These are phyloP conservation scores for Arizona elegans DNA, from an alignment of 2,113 vertebrate species.

Conservation along the genomic window DNA sequence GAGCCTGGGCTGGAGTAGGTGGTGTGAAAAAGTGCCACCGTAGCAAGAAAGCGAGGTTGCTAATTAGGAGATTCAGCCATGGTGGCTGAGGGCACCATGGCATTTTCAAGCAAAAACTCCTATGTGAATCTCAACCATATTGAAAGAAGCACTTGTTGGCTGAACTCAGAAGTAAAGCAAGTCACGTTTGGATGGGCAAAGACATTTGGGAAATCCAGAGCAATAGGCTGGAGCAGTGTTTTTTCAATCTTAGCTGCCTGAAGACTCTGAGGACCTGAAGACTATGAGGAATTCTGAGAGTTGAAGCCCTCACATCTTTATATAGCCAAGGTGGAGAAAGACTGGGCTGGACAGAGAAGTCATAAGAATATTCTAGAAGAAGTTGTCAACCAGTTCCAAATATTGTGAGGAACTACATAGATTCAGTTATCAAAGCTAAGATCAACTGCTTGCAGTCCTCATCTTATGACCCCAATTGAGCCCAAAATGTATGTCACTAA, in stretches of 20 bases:
- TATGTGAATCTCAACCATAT: neutral
- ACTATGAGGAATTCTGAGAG: neutral
- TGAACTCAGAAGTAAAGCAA: neutral
- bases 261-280: neutral
- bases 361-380: neutral
- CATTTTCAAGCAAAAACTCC: neutral
- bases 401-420: neutral
- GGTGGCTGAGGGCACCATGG: neutral
- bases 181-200: neutral
- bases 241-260: neutral
- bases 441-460: neutral
- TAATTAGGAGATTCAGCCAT: neutral
- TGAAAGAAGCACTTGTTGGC: neutral
- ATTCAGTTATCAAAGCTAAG: neutral
- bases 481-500: neutral
- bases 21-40: neutral
- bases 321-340: neutral
- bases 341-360: neutral
- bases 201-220: neutral
- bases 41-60: neutral
- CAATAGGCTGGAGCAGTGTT: neutral
- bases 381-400: neutral
- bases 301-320: neutral
- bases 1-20: neutral
- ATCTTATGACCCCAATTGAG: neutral